Evolutionary conservation across 2,113 vertebrate species (phyloP).

Genomic region (Ochotona princeps): DNA sequence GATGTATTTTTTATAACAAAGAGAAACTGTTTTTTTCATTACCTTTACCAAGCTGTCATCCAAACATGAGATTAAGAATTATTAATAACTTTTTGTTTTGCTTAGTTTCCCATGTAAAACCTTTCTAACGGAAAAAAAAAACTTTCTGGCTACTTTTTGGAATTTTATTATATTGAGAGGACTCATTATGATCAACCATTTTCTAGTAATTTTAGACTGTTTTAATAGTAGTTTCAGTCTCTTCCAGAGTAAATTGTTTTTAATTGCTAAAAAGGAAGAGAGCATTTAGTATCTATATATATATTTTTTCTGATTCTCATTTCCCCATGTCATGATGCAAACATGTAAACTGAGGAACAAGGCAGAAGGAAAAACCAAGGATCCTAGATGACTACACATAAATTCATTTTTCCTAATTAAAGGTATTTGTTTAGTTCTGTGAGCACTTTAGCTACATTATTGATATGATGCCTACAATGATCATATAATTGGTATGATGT

Average conservation of each 20-base stretch:
- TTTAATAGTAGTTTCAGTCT: slow-evolving; percentile 48
- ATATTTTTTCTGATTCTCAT: slow-evolving; percentile 37
- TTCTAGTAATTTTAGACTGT: slow-evolving; percentile 49
- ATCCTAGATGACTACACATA: not conserved
- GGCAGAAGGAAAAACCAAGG: not conserved
- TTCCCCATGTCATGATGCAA: not conserved
- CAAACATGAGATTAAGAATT: slow-evolving; percentile 41
- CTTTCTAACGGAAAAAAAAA: not conserved
- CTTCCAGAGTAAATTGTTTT: slow-evolving; percentile 37
- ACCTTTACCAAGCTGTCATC: slow-evolving; percentile 28
- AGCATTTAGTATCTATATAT: not conserved
- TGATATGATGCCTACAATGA: not conserved
- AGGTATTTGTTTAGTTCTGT: slow-evolving; percentile 28
- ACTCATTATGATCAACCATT: slow-evolving; percentile 3
- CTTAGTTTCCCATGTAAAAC: slow-evolving; percentile 50
- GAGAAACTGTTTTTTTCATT: slow-evolving; percentile 53
- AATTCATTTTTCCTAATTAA: not conserved
- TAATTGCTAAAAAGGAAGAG: slow-evolving; percentile 42
- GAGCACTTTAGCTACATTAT: slow-evolving; percentile 32
- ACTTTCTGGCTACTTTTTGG: slow-evolving; percentile 20
- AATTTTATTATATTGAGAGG: slow-evolving; percentile 46
- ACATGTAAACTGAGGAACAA: slow-evolving; percentile 16
- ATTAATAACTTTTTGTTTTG: slow-evolving; percentile 58
- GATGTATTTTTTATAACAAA: slow-evolving; percentile 3
- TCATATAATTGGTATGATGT: not conserved